Evolutionary conservation across 2,113 vertebrate genomes (phyloP).

Genomic region (Eulacestoma nigropectus): DNA sequence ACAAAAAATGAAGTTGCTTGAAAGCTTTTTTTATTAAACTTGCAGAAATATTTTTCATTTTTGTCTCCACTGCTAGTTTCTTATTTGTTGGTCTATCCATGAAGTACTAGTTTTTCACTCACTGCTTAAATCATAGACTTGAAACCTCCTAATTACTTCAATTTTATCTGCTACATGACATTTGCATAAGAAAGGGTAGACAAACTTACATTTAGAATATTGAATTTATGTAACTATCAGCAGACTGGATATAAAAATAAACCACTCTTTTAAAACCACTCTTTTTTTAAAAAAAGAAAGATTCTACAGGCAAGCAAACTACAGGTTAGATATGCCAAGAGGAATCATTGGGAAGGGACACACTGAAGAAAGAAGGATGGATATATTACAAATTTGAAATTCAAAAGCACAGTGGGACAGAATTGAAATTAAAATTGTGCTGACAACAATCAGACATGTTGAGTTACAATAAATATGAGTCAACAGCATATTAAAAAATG

Average conservation of each 20-base stretch:
- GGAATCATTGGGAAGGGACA: background rate
- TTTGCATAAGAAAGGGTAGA: conserved; percentile 1
- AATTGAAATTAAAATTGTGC: background rate
- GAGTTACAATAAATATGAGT: background rate
- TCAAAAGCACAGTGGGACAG: background rate
- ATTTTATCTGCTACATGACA: background rate
- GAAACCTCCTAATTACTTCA: background rate
- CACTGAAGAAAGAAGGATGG: background rate
- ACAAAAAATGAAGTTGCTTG: background rate
- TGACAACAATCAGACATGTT: background rate
- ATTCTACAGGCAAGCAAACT: background rate
- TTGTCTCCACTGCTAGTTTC: background rate
- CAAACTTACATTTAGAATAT: conserved; percentile 1
- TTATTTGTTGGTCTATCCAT: background rate
- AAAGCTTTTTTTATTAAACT: background rate
- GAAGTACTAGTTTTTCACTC: background rate
- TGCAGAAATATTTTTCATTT: background rate
- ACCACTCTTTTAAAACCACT: background rate
- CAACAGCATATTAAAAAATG: background rate
- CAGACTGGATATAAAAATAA: conserved; percentile 49
- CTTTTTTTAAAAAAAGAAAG: background rate
- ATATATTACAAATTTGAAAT: background rate
- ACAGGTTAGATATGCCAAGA: background rate
- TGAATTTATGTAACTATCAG: conserved; percentile 38
- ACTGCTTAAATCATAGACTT: background rate